Percentiles rank a stretch among this genome's conserved stretches.
phyloP scores from a whole-genome alignment of 2,888 invertebrate genomes.

The Euzetes globulus region DNA sequence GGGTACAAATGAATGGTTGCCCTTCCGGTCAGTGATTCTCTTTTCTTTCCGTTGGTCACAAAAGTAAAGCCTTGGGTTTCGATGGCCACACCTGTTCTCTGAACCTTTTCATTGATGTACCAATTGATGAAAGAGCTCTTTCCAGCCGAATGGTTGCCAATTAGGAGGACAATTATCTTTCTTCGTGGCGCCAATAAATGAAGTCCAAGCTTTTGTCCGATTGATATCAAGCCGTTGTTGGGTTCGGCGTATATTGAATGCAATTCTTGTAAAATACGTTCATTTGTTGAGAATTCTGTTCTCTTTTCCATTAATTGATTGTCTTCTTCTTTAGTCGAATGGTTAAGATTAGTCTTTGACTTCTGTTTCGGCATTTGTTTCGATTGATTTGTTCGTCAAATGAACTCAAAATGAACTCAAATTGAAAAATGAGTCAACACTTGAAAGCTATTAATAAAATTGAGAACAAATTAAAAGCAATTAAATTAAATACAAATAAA shows the following conservation, averaged over 20 bases:
- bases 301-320: no score
- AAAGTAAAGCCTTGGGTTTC: conserved; percentile 56
- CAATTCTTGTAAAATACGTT: conserved; percentile 52
- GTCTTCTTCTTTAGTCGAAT: no score
- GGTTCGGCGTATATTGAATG: conserved; percentile 52
- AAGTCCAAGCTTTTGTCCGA: conserved; percentile 50
- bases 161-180: conserved; percentile 54
- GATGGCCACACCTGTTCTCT: conserved; percentile 56
- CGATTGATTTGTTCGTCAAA: no score
- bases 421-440: no score
- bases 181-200: conserved; percentile 52
- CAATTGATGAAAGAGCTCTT: conserved; percentile 57
- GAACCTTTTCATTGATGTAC: conserved; percentile 55
- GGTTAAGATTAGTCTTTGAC: background rate
- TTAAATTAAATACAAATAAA: background rate
- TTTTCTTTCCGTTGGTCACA: conserved; percentile 54
- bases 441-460: no score
- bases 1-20: conserved; percentile 55
- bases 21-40: conserved; percentile 55
- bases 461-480: background rate
- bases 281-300: conserved; percentile 48
- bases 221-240: conserved; percentile 52
- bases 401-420: no score
- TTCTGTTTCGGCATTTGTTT: background rate
- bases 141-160: conserved; percentile 57